Evolutionary conservation across 2,113 vertebrate genomes (phyloP).

Genomic region (Toxotes jaculatrix): DNA sequence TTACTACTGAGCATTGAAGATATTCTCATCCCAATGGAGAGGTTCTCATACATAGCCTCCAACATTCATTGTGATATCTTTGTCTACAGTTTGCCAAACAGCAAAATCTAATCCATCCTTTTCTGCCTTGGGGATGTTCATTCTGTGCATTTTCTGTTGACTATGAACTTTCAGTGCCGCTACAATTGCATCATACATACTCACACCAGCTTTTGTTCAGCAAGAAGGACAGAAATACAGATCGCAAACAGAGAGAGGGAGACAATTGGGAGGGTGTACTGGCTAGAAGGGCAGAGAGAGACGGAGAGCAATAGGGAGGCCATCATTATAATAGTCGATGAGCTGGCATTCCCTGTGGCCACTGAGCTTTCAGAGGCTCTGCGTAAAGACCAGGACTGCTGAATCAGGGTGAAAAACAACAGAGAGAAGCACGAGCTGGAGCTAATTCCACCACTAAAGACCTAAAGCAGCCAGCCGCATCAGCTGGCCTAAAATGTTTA

Average conservation of each 20-base stretch:
- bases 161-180: conserved; percentile 53
- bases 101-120: conserved; percentile 49
- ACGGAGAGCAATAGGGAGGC: conserved; percentile 52
- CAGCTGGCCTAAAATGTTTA: conserved; percentile 47
- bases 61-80: conserved; percentile 34
- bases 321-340: conserved; percentile 84
- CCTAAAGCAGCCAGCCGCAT: conserved; percentile 56
- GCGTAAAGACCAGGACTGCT: conserved; percentile 80
- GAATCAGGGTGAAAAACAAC: conserved; percentile 83
- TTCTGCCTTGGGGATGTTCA: conserved; percentile 49
- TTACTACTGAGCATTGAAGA: conserved; percentile 18
- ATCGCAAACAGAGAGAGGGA: conserved; percentile 49
- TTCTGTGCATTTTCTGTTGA: conserved; percentile 58
- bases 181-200: conserved; percentile 36
- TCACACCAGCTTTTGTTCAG: conserved; percentile 48
- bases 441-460: conserved; percentile 69
- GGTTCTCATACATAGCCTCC: conserved; percentile 15
- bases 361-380: conserved; percentile 76
- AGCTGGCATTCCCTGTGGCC: conserved; percentile 83
- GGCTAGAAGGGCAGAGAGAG: conserved; percentile 60
- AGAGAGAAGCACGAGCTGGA: conserved; percentile 67
- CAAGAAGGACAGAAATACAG: conserved; percentile 59
- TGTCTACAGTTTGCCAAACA: conserved; percentile 52
- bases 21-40: conserved; percentile 11
- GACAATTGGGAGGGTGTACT: conserved; percentile 52